Evolutionary conservation across 1,140 invertebrate genomes (phyloP).

Genomic region (Eupeodes corollae): DNA sequence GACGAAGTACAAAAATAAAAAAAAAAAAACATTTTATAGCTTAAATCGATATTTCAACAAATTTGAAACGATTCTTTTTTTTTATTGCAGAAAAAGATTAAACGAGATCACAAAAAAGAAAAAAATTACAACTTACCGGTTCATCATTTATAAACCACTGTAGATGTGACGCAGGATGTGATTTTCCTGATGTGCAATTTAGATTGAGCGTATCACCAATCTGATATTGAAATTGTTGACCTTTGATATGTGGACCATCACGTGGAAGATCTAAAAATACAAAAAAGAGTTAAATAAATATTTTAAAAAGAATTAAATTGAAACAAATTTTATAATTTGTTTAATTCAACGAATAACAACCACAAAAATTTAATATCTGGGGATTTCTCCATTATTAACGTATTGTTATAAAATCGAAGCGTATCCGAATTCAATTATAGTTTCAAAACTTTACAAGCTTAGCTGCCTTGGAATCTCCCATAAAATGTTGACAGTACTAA

Average conservation of each 20-base stretch:
- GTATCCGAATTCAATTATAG: too few relatives aligned
- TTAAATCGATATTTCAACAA: slow-evolving; percentile 1
- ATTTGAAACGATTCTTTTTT: neutral
- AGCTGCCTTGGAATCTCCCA: too few relatives aligned
- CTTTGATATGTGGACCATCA: slow-evolving; percentile 66
- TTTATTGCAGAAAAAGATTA: too few relatives aligned
- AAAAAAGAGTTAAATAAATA: slow-evolving; percentile 3
- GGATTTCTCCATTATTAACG: too few relatives aligned
- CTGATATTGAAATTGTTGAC: slow-evolving; percentile 64
- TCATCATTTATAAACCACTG: slow-evolving; percentile 74
- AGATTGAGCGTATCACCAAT: slow-evolving; percentile 67
- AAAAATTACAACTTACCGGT: slow-evolving; percentile 55
- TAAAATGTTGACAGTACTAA: too few relatives aligned
- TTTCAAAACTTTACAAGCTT: too few relatives aligned
- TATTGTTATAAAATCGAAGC: too few relatives aligned
- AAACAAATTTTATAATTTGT: too few relatives aligned
- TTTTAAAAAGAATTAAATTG: too few relatives aligned
- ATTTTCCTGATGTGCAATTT: slow-evolving; percentile 74
- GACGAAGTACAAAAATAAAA: neutral
- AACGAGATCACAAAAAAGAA: too few relatives aligned
- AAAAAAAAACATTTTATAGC: neutral
- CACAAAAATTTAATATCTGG: too few relatives aligned
- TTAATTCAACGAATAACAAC: too few relatives aligned
- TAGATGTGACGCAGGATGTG: slow-evolving; percentile 60
- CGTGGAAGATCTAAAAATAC: slow-evolving; percentile 55